Base-by-base conservation (phyloP, 2,797 vertebrate genomes). In the Galago senegalensis region DNA sequence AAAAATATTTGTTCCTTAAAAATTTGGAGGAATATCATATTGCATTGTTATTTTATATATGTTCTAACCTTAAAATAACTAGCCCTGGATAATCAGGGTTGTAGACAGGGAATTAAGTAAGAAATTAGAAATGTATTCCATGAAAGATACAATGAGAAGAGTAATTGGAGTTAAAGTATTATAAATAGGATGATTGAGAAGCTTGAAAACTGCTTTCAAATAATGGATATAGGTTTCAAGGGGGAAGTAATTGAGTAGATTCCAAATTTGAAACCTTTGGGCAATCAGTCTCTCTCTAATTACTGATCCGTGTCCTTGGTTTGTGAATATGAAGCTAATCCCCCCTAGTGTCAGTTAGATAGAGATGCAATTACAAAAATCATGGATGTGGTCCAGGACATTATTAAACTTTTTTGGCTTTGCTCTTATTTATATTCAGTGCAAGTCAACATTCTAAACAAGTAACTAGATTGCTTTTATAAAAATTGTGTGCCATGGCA, bases 81-180 rank as follows among this genome's bases (percentile, higher is more conserved):
- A 69, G 93, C 70, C 56, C 94, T 93, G 23, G 37, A 94, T 93
- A 40, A 87, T 63, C 63, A 29, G 11, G 91, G 3, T 18, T 89
- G 91, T 94, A 97, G 93, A 97, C 27, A 95, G 56, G 61, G 92
- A 93, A 97, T 96, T 82, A 92, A 96, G 88, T 70, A 96, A 92
- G 80, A 95, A 94, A 94, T 96, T 93, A 93, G 91, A 97, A 97
- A 96, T 95, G 40, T 87, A 89, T 94, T 97, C 94, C 63, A 92
- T 95, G 89, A 95, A 98, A 98, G 81, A 88, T 72, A 97, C 58
- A 95, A 89, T 91, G 86, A 97, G 67, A 95, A 95, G 97, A 96
- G 92, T 97, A 98, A 96, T 95, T 96, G 95, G 97, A 97, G 95
- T 96, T 97, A 93, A 98, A 96, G 85, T 92, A 93, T 96, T 97